A percentile compares a stretch with the other conserved stretches of the same genome.
Conservation (phyloP, 1,140 invertebrate genomes). For the Heliothis subflexa region DNA sequence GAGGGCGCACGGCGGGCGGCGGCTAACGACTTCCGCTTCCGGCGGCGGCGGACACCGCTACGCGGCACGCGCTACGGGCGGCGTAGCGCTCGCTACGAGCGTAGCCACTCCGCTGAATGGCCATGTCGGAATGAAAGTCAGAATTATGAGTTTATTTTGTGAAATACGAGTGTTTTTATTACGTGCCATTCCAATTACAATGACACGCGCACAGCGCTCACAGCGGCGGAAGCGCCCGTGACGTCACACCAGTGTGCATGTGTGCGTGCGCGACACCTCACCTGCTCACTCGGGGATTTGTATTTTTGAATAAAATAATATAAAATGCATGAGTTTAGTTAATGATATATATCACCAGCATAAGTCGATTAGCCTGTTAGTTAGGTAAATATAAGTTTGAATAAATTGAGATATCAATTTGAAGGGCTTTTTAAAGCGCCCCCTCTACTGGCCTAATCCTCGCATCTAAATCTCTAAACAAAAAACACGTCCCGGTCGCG, state of each 20-base stretch:
- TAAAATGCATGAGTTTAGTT: no score
- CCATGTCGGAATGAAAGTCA: slow-evolving; percentile 41
- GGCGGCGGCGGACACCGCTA: slow-evolving; percentile 53
- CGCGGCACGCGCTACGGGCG: slow-evolving; percentile 44
- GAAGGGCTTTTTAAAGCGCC: not conserved
- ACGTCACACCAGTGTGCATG: not conserved
- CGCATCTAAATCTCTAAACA: slow-evolving; percentile 26
- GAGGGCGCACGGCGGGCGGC: slow-evolving; percentile 51
- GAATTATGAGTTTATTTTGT: slow-evolving; percentile 47
- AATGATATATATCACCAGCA: not conserved
- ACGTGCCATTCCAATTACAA: slow-evolving; percentile 34
- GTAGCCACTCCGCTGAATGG: slow-evolving; percentile 44
- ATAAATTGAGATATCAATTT: not conserved
- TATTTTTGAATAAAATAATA: no score
- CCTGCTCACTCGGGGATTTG: no score
- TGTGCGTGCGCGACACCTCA: not conserved
- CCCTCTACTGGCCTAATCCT: slow-evolving; percentile 2
- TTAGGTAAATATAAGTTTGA: not conserved
- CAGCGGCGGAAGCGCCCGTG: slow-evolving; percentile 2
- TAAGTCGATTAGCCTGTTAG: no score
- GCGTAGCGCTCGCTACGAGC: slow-evolving; percentile 49
- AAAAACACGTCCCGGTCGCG: slow-evolving; percentile 10
- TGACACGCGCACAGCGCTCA: not conserved
- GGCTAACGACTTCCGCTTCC: slow-evolving; percentile 74
- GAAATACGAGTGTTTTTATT: slow-evolving; percentile 60